Evolutionary conservation across 37 sponge, comb jelly and placozoan species (phyloP).

Genomic region (Beroe ovata): DNA sequence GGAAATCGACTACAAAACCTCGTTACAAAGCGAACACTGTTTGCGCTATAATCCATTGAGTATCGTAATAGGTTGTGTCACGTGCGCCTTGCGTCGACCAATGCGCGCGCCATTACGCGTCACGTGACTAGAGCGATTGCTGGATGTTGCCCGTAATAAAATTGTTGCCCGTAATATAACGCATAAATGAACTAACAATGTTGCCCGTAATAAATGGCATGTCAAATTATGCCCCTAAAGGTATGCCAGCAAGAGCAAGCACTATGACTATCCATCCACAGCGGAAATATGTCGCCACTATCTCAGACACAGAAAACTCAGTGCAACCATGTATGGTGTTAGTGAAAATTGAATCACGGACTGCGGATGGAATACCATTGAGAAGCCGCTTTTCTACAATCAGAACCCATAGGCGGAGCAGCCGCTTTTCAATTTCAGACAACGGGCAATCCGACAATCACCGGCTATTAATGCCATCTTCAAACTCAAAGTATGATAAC

Average conservation of each 20-base stretch:
- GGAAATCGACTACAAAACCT: conserved; percentile 41
- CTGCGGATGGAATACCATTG: no score
- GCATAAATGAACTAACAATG: conserved; percentile 44
- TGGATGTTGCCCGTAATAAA: conserved; percentile 61
- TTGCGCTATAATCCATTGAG: conserved; percentile 42
- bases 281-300: no score
- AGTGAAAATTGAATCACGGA: no score
- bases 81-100: background rate
- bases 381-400: no score
- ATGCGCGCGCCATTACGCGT: background rate
- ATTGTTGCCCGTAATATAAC: conserved; percentile 61
- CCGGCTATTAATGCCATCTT: no score
- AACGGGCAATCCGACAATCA: no score
- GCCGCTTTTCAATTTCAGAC: no score
- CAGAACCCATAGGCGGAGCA: no score
- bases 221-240: conserved; percentile 58
- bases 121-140: conserved; percentile 42
- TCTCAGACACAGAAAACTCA: no score
- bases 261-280: background rate
- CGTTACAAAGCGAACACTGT: conserved; percentile 58
- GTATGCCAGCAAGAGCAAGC: conserved; percentile 9
- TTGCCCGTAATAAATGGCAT: conserved; percentile 49
- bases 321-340: no score
- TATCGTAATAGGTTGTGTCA: conserved; percentile 44
- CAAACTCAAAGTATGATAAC: no score